A percentile compares a stretch with the other conserved stretches of the same genome.
Conservation (phyloP, 2,113 vertebrate genomes). For the Steatornis caripensis region DNA sequence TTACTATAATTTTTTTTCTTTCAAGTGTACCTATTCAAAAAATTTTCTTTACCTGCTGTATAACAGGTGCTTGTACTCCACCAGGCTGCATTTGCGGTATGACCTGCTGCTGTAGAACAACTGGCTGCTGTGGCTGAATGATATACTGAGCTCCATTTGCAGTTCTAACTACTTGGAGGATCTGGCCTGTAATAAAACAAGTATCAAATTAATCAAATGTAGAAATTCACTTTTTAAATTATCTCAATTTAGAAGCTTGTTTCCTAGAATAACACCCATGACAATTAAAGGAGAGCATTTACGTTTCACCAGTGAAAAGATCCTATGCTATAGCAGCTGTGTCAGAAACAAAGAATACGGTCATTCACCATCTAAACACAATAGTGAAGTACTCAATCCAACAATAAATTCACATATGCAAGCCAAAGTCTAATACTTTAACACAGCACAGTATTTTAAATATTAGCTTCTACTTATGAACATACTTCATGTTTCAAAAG, state of each 20-base stretch:
- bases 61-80: slow-evolving; percentile 93
- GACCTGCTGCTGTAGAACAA: slow-evolving; percentile 91
- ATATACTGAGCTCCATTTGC: slow-evolving; percentile 94
- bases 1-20: neutral
- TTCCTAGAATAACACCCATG: neutral
- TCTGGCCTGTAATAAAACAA: slow-evolving; percentile 82
- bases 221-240: neutral
- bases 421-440: neutral
- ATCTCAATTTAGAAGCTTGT: neutral
- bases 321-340: neutral
- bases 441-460: neutral
- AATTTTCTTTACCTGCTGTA: slow-evolving; percentile 87
- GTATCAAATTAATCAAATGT: neutral
- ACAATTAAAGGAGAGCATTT: neutral
- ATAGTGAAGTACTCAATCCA: neutral
- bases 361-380: neutral
- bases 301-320: neutral
- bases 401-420: neutral
- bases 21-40: neutral
- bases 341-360: neutral
- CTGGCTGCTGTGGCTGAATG: slow-evolving; percentile 92
- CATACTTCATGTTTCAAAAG: neutral
- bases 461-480: neutral
- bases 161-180: slow-evolving; percentile 92
- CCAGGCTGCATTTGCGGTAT: slow-evolving; percentile 93